phyloP scores from a whole-genome alignment of 2,113 vertebrate genomes.

The Clarias gariepinus region DNA sequence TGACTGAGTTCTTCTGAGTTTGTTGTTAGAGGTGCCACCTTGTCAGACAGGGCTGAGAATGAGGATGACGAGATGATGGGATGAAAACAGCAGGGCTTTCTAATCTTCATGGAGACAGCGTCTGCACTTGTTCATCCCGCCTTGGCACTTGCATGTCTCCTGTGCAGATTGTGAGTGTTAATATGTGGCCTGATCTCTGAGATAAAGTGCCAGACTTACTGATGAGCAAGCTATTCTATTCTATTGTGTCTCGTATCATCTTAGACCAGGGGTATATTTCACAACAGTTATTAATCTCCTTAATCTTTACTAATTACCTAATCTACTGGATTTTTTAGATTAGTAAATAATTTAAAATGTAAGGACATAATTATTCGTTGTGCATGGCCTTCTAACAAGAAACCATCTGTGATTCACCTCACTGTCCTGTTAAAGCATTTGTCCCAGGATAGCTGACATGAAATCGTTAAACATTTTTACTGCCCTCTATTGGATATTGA shows the following conservation, averaged over 20 bases:
- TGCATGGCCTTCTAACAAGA: not conserved
- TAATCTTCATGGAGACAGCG: conserved; percentile 52
- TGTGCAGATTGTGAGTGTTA: conserved; percentile 11
- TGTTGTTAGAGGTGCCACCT: not conserved
- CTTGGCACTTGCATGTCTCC: conserved; percentile 59
- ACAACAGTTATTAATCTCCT: not conserved
- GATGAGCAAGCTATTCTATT: conserved; percentile 8
- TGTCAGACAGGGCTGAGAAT: conserved; percentile 11
- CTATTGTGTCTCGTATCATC: not conserved
- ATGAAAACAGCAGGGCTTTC: conserved; percentile 56
- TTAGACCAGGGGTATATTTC: not conserved
- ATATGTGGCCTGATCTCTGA: conserved; percentile 29
- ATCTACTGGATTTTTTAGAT: not conserved
- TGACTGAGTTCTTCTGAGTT: not conserved
- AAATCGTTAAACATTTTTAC: not conserved
- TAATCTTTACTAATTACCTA: not conserved
- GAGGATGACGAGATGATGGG: conserved; percentile 28
- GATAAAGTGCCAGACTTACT: conserved; percentile 21
- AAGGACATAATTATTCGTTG: not conserved
- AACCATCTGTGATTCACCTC: not conserved
- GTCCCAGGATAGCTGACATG: not conserved
- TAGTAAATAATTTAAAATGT: not conserved
- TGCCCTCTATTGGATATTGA: conserved; percentile 4
- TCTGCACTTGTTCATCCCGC: conserved; percentile 62
- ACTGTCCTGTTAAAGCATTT: not conserved